Base-by-base conservation (phyloP, 2,113 vertebrate species). In the Anser brachyrhynchus region DNA sequence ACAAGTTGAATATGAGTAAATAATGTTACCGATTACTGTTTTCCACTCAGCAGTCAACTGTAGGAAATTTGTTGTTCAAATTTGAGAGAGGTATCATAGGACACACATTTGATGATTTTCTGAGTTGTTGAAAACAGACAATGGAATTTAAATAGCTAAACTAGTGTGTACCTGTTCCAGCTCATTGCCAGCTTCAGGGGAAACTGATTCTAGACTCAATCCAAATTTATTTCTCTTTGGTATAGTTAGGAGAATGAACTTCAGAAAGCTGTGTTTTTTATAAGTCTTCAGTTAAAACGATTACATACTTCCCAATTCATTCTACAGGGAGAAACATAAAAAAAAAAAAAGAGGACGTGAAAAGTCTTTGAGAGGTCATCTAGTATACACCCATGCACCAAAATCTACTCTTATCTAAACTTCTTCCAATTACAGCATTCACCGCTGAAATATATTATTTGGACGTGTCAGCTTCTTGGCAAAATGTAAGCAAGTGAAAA, bases 381-480 rank as follows among this genome's bases (percentile, higher is more conserved):
- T 77, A 57, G 25, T 57, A 10, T 51, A 67, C 25, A 71, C 2
- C 61, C 35, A 51, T 11, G 17, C 46, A 86, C 59, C 35, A 77
- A 88, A 92, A 80, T 39, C 23, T 52, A 67, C 16, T 84, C 57
- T 86, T 84, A 83, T 59, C 76, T 87, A 88, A 91, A 91, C 33
- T 77, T 89, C 57, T 87, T 90, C 70, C 70, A 91, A 54, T 41
- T 83, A 73, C 59, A 90, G 35, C 26, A 79, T 84, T 90, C 70
- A 62, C 33, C 5, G 54, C 29, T 66, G 84, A 92, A 93, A 87
- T 84, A 33, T 3, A 21, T 73, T 84, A 93, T 90, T 94, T 84
- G 79, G 61, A 84, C 89, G 39, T 84, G 73, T 84, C 90, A 95
- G 70, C 80, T 83, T 82, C 59, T 83, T 86, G 62, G 72, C 51